Base-by-base conservation (phyloP, 2,888 invertebrate genomes). In the Cryptus armator region DNA sequence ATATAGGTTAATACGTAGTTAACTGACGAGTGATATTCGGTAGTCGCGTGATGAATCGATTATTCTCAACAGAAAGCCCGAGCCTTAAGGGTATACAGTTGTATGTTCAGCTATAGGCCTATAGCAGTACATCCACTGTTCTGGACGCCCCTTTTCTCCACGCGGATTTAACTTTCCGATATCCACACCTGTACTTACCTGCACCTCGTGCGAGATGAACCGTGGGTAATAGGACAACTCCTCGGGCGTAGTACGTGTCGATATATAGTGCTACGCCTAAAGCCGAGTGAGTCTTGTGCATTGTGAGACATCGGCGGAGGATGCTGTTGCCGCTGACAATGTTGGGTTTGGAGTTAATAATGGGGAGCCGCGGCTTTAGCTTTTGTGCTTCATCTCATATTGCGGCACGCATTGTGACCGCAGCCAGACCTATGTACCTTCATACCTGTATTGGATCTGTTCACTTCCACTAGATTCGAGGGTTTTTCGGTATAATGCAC, bases 151-250 rank as follows among this genome's bases (percentile, higher is more conserved):
- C 82, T 74, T 84, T 53, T 71, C 68, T 78, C 37, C 67, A 71
- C 64, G 74, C 78, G 87, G 90, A 90, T 91, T 92, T 91, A 91
- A 90, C 91, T 92, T 86, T 87, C 78, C 88, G 90, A 89, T 90
- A 89, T 86, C 90, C 90, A 92, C 92, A 93, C 93, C 92, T 92
- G 93, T 92, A 88, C 91, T 92, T 91, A 92, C 92, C 92, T 92
- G 92, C 91, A 87, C 88, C 89, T 88, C 87, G 86, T 89, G 90
- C 89, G 90, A 90, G 91, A 90, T 90, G 90, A 91, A 91, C 87
- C 90, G 89, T 86, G 86, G 81, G 85, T 90, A 91, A 91, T 90
- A 88, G 90, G 70, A 59, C 59, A 80, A 64, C 72, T 80, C 80
- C 67, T 37, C 48, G 68, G 75, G 79, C 64, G 37, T 72, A 37